Percentiles rank a stretch among this genome's conserved stretches.
These are phyloP conservation scores for Labroides dimidiatus DNA, from an alignment of 2,797 vertebrate species.

Conservation along the genomic window DNA sequence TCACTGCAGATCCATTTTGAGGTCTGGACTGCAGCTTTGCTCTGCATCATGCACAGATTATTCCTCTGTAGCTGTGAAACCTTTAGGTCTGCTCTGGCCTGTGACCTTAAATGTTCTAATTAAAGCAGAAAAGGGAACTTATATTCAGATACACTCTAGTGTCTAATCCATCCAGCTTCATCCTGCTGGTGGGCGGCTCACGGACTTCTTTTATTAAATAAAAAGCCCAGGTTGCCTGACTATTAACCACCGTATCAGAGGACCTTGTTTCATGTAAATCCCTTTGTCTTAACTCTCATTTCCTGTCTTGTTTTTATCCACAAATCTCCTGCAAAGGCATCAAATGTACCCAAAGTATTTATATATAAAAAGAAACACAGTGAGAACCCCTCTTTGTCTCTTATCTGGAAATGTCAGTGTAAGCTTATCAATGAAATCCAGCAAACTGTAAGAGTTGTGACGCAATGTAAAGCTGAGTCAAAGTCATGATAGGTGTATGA, in stretches of 20 bases:
- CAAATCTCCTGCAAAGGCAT: background rate
- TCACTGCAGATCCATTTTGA: conserved; percentile 34
- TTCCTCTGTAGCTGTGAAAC: conserved; percentile 23
- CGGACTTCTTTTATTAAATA: conserved; percentile 27
- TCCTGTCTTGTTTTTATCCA: background rate
- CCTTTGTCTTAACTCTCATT: background rate
- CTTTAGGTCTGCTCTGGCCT: conserved; percentile 9
- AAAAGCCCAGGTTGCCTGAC: conserved; percentile 20
- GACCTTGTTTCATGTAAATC: conserved; percentile 11
- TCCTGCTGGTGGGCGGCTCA: conserved; percentile 27
- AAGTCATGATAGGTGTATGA: too few species aligned
- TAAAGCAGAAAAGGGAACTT: conserved; percentile 55
- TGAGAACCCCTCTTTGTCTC: background rate
- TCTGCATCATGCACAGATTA: conserved; percentile 11
- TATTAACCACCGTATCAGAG: conserved; percentile 9
- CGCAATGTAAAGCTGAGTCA: too few species aligned
- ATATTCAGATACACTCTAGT: conserved; percentile 41
- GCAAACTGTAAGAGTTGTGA: too few species aligned
- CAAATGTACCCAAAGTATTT: background rate
- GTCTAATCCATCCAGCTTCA: conserved; percentile 9
- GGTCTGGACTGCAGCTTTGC: conserved; percentile 31
- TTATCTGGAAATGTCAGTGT: background rate
- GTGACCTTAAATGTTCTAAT: conserved; percentile 63
- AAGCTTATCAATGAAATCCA: background rate
- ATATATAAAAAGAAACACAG: background rate